Conservation (phyloP, 2,888 invertebrate genomes). For the Drosophila subsilvestris region DNA sequence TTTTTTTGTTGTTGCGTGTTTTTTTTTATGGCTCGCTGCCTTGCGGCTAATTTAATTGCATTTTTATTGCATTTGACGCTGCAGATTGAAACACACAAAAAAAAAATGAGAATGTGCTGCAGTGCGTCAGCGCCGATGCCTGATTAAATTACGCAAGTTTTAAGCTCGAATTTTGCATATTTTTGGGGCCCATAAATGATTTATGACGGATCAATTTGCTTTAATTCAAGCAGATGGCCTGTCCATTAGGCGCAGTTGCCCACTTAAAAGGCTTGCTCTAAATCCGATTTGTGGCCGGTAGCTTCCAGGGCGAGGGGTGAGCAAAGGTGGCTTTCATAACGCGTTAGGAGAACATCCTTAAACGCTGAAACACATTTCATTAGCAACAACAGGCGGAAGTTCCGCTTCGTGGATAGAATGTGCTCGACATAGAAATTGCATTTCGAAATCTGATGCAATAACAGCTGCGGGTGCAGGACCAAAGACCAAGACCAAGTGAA, state of each 20-base stretch:
- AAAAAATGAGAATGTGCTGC: constrained; percentile 30
- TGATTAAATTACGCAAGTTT: constrained; percentile 63
- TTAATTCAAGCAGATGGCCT: constrained; percentile 16
- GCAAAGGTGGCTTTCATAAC: constrained; percentile 20
- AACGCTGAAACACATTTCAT: constrained; percentile 69
- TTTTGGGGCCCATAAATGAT: constrained; percentile 21
- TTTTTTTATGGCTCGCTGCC: constrained; percentile 47
- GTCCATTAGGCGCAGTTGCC: constrained; percentile 23
- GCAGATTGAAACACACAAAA: constrained; percentile 47
- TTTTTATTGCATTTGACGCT: constrained; percentile 72
- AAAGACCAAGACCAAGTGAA: background rate
- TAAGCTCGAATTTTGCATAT: constrained; percentile 31
- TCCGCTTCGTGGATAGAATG: constrained; percentile 34
- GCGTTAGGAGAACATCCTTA: constrained; percentile 49
- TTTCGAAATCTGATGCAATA: constrained; percentile 51
- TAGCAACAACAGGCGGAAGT: constrained; percentile 54
- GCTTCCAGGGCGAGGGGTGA: constrained; percentile 35
- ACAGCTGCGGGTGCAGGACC: constrained; percentile 16
- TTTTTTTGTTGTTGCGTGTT: constrained; percentile 47
- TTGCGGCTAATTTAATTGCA: constrained; percentile 79
- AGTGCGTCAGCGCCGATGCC: constrained; percentile 11
- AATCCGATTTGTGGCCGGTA: constrained; percentile 23
- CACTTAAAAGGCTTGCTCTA: constrained; percentile 10
- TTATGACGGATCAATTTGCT: constrained; percentile 25
- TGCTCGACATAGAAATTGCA: constrained; percentile 69